Conservation (phyloP, 2,888 invertebrate genomes). For the Allacma fusca region DNA sequence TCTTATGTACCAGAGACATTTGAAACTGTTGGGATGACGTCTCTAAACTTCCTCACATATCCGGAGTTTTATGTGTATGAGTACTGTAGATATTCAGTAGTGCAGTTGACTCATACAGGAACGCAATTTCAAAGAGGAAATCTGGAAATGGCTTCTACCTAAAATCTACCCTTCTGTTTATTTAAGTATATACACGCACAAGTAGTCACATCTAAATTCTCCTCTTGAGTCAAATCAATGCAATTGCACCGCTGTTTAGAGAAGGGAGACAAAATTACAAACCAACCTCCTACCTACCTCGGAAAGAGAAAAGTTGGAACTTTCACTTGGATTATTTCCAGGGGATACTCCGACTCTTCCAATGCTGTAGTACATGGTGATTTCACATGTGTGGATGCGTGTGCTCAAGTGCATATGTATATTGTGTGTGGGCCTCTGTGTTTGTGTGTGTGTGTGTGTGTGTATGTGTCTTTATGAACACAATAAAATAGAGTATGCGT, state of each 20-base stretch:
- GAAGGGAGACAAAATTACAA: conserved; percentile 22
- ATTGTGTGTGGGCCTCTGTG: not conserved
- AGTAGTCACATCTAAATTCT: conserved; percentile 9
- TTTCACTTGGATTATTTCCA: conserved; percentile 22
- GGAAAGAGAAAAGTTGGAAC: conserved; percentile 2
- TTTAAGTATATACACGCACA: not conserved
- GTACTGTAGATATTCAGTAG: too few relatives aligned
- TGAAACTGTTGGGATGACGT: not conserved
- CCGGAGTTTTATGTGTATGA: conserved; percentile 18
- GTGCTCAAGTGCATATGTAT: not conserved
- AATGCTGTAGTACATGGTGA: not conserved
- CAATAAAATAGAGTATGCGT: not conserved
- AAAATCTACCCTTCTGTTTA: not conserved
- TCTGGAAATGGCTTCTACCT: conserved; percentile 7
- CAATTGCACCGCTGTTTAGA: conserved; percentile 19
- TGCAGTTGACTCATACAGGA: not conserved
- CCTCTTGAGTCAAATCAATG: conserved; percentile 36
- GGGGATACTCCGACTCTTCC: not conserved
- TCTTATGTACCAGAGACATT: not conserved
- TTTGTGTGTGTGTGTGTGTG: not conserved
- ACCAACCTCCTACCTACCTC: conserved; percentile 13
- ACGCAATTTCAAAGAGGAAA: conserved; percentile 19
- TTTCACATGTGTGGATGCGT: not conserved
- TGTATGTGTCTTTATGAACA: not conserved
- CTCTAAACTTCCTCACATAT: conserved; percentile 11